Evolutionary conservation across 2,113 vertebrate species (phyloP), one percentile per base, ranked within the genome.

Genomic region (Hiodon alosoides): DNA sequence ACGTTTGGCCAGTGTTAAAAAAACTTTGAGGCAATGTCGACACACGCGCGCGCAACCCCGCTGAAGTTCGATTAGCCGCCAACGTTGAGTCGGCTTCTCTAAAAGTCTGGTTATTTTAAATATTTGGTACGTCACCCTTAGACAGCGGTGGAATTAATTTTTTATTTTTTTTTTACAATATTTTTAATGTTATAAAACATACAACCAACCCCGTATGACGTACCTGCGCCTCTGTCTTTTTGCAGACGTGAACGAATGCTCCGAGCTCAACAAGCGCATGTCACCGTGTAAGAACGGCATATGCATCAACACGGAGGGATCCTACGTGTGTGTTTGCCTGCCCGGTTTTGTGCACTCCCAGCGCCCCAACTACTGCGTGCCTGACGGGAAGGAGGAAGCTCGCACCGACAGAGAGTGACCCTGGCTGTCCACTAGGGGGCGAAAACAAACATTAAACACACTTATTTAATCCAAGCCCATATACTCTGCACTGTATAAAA

Each of bases 241-340:
- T 83, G 55, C 87, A 96, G 97, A 99, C 83, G 96, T 99, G n/a
- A 96, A 99, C 8, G 97, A 99, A 80, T 99, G 97, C 65, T 93
- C 83, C 0, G 97, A 99, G 85, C 85, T 99, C 77, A 99, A 99
- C 90, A 93, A 80, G 71, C 92, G 92, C 76, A 99, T 99, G 97
- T 96, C 94, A 2, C 90, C 98, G 80, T 99, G 97, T 90, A 97
- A 93, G 88, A 99, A 99, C 0, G 95, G 93, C 75, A 95, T 93
- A 71, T 99, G 97, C 87, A 94, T 98, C 81, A 99, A 99, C 88
- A 98, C 95, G 0, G 91, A 92, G 73, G 97, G 97, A 51, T 99
- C 97, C 0, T 99, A 97, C 81, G 94, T 89, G 73, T 99, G 97
- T 68, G 79, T 93, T 84, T 99, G 97, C 83, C 93, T 99, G 83